Evolutionary conservation across 2,797 vertebrate genomes (phyloP).

Genomic region (Myripristis murdjan): DNA sequence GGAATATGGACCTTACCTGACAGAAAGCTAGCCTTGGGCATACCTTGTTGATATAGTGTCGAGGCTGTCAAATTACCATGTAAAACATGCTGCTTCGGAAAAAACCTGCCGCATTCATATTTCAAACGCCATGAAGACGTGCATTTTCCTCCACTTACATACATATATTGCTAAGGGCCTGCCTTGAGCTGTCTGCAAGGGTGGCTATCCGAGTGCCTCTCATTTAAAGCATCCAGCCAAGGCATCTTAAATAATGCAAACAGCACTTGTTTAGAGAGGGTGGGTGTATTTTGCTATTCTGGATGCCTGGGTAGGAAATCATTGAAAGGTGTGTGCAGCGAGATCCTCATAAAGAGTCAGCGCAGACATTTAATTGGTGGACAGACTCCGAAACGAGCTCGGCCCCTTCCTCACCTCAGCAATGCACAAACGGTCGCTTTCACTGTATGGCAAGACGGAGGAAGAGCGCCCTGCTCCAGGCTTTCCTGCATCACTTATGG

Average conservation of each 20-base stretch:
- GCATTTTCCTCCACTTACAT: conserved; percentile 36
- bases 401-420: conserved; percentile 1
- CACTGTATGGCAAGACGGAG: neutral
- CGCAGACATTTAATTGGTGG: conserved; percentile 7
- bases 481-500: conserved; percentile 28
- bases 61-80: conserved; percentile 58
- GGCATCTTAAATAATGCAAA: conserved; percentile 78
- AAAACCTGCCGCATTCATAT: conserved; percentile 66
- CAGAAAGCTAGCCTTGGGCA: conserved; percentile 38
- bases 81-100: conserved; percentile 42
- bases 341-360: conserved; percentile 3
- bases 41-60: conserved; percentile 55
- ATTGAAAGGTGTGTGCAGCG: conserved; percentile 37
- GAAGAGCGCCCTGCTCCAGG: neutral
- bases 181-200: conserved; percentile 62
- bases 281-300: conserved; percentile 38
- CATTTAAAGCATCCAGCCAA: conserved; percentile 62
- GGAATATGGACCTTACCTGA: conserved; percentile 43
- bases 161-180: conserved; percentile 36
- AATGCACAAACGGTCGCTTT: too few species aligned
- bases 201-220: conserved; percentile 45
- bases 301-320: conserved; percentile 42
- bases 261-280: conserved; percentile 60
- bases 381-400: neutral
- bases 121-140: conserved; percentile 58